Evolutionary conservation across 2,113 vertebrate species (phyloP), one percentile per base, ranked within the genome.

Genomic region (Cyphomyrus discorhynchus): DNA sequence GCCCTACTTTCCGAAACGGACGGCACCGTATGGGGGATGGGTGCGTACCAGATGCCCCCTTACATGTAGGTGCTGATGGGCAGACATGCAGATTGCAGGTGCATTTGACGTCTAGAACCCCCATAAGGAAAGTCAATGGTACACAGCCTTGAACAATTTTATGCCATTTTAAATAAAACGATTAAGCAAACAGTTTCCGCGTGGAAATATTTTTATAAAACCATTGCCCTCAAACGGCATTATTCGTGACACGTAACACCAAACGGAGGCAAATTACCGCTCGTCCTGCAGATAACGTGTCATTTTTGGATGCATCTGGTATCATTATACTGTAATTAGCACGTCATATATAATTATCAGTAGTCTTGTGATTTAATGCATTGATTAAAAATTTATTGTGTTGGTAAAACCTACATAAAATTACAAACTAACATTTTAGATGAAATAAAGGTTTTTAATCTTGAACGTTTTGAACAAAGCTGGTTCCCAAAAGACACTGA

Each of bases 251-350:
- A 90, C 89, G 53, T 89, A 66, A 39, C n/a, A 92, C 74, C 91
- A 93, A 92, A 94, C 93, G 85, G 90, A 92, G 89, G 91, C 92
- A 95, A 94, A 95, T 96, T 94, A 94, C 91, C 94, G 96, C 96
- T 96, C 94, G 93, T 90, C 92, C 93, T 93, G 94, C 92, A 96
- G 95, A 96, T 93, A 95, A 95, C 95, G 95, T 95, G 96, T 94
- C 94, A 96, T 92, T n/a, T 39, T 88, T 92, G 95, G 95, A 94
- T 95, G 96, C 95, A 95, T 95, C 94, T 95, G 95, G 95, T 93
- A 94, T 96, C 94, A 95, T 96, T 96, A 96, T 96, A 95, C 93
- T 92, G 91, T 96, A 96, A 97, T 97, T 96, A 96, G 95, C 95
- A 95, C 96, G 96, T 96, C 95, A 95, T 94, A 96, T 95, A 94